phyloP scores from a whole-genome alignment of 2,888 invertebrate genomes.

The Thecocarcelia acutangulata region DNA sequence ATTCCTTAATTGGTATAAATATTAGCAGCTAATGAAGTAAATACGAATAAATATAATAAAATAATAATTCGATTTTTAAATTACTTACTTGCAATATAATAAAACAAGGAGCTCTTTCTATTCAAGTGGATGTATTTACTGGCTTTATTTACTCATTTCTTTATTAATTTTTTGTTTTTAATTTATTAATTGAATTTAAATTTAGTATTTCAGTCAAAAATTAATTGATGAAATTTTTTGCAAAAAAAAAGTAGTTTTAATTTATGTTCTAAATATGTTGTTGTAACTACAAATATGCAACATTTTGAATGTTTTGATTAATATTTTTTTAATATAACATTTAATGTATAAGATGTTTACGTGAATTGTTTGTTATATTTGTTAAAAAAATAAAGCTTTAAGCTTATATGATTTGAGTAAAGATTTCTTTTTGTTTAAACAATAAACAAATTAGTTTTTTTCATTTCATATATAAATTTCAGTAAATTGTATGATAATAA shows the following conservation, averaged over 20 bases:
- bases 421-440: conserved; percentile 18
- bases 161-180: neutral
- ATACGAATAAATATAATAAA: too few species aligned
- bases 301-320: conserved; percentile 43
- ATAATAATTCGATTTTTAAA: too few species aligned
- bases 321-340: conserved; percentile 40
- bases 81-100: too few species aligned
- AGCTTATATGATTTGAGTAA: conserved; percentile 52
- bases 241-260: conserved; percentile 24
- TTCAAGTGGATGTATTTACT: too few species aligned
- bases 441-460: conserved; percentile 9
- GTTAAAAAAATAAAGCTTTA: conserved; percentile 53
- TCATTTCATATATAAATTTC: conserved; percentile 13
- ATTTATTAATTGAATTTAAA: neutral
- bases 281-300: conserved; percentile 43
- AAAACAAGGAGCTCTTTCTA: too few species aligned
- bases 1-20: too few species aligned
- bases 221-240: conserved; percentile 22
- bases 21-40: too few species aligned
- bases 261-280: conserved; percentile 13
- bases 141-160: too few species aligned
- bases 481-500: conserved; percentile 44
- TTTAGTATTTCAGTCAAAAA: neutral
- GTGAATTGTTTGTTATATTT: conserved; percentile 20
- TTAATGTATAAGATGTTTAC: conserved; percentile 48